Evolutionary conservation across 2,113 vertebrate species (phyloP), one percentile per base, ranked within the genome.

Genomic region (Sapayoa aenigma): DNA sequence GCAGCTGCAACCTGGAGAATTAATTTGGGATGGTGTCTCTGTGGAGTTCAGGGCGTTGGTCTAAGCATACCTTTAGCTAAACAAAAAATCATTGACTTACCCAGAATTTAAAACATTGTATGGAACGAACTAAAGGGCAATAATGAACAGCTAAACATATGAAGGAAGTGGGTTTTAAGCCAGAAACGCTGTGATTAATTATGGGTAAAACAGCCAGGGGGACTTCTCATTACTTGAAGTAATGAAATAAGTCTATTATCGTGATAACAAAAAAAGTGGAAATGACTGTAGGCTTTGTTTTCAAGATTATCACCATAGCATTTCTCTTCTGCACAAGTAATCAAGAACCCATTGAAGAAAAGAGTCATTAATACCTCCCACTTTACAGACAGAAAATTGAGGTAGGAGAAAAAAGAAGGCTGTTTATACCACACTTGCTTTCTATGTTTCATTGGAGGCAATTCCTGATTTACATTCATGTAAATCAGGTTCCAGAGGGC

Each of bases 1-100:
- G 96, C 97, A 97, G 92, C 94, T 98, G 95, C 94, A 95, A 89
- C 92, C 96, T 98, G 97, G 93, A 97, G 97, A 97, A 98, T 97
- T 96, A 97, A 97, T 97, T 95, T 97, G 89, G 81, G 78, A 95
- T 96, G 93, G 80, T 93, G 95, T 96, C 96, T 97, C 97, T 92
- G 84, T 87, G 95, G 97, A 96, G 67, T 90, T 95, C 52, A 96
- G 93, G 94, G 95, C 96, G 93, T 96, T 95, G 97, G 97, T 95
- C 93, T 89, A 84, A 95, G 93, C 93, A 94, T 96, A 96, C 95
- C 96, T 95, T 96, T 91, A 65, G 66, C 95, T 91, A 94, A 96
- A 94, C 85, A 96, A 96, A 96, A 96, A 92, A 93, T 93, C 76
- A 81, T 83, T 85, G 89, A 96, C 73, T 89, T 94, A 90, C 66